These are phyloP conservation scores for Lumbricus terrestris DNA, from an alignment of 2,888 invertebrate species.

Conservation along the genomic window DNA sequence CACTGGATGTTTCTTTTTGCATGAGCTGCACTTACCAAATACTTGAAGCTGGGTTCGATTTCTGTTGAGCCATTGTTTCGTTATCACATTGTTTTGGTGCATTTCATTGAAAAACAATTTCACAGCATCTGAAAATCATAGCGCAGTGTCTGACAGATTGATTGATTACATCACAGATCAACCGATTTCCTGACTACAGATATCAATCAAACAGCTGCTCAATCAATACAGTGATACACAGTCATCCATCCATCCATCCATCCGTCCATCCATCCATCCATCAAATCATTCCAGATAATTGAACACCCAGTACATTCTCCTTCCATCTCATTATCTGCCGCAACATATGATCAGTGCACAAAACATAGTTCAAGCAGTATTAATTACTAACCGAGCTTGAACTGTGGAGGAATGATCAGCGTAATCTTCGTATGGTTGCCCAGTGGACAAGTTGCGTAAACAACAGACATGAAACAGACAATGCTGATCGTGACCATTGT, in stretches of 20 bases:
- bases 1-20: neutral
- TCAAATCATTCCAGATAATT: neutral
- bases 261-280: neutral
- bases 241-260: neutral
- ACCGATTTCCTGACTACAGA: neutral
- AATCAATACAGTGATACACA: neutral
- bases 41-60: constrained; percentile 20
- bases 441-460: neutral
- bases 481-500: neutral
- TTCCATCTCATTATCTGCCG: neutral
- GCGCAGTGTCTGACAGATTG: neutral
- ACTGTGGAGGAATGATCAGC: neutral
- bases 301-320: neutral
- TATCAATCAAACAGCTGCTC: neutral
- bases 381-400: neutral
- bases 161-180: neutral
- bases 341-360: neutral
- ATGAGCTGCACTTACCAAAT: constrained; percentile 16
- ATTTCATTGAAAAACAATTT: constrained; percentile 18
- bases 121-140: constrained; percentile 19
- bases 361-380: neutral
- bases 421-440: neutral
- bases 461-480: constrained; percentile 6
- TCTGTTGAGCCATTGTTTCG: constrained; percentile 16
- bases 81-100: constrained; percentile 17